Base-by-base conservation (phyloP, 2,888 invertebrate genomes). In the Ormyrus labotus region DNA sequence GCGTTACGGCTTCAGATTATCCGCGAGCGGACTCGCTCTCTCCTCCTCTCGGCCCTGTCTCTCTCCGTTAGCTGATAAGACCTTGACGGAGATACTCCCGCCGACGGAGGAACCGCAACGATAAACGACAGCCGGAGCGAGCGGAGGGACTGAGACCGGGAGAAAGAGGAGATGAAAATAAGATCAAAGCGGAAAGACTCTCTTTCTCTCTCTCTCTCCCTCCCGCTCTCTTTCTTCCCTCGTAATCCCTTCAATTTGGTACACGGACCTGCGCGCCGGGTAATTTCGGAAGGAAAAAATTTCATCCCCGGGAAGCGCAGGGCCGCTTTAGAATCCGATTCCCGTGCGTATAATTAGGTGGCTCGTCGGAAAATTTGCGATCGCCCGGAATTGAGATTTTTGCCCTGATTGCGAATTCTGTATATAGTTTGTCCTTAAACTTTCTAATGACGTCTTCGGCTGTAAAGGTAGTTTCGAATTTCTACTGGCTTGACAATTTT, bases 1-100 rank as follows among this genome's bases (percentile, higher is more conserved):
- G 83, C 83, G 81, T 84, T 85, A 82, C 83, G 81, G 75, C 75
- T 81, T 77, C 61, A 82, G 83, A 84, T 85, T 84, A 84, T 83
- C 83, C 83, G 81, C 71, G 67, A 63, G 63, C 11, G 51, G 19
- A 13, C 65, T 53, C 63, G 58, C 13, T 13, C 19, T 13, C 19
- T 65, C 13, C 65, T 64, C 11, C 48, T 34, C 61, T 53, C 64
- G 48, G 11, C n/a, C 3, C 47, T 63, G 10, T 47, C 51, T 69
- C 13, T 69, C 80, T 55, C 64, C 55, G 70, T n/a, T 55, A 61
- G 47, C 81, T 81, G 81, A 81, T 81, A 81, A 81, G 71, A 75
- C 73, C 68, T 77, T 81, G 80, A 76, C 80, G 71, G 61, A 75
- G 71, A 77, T 81, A 77, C 63, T 57, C 13, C 10, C 11, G 11